Evolutionary conservation across 2,888 invertebrate genomes (phyloP), one percentile per base, ranked within the genome.

Genomic region (Drosophila prolongata): DNA sequence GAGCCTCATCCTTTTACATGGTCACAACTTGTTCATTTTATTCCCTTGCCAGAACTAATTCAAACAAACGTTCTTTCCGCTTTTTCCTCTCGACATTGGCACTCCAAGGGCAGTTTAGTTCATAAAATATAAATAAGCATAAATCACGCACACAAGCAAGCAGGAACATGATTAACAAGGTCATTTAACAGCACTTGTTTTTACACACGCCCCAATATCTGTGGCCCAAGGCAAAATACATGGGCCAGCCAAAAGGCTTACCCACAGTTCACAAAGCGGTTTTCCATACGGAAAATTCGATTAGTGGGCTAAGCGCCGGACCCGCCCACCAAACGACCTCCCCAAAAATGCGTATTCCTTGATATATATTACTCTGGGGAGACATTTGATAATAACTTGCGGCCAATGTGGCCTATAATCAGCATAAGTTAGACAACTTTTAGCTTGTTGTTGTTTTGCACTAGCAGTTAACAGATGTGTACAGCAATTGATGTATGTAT

Each of bases 81-180:
- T 16, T 13, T 13, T 11, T 19, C 14, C 6, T 11, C 10, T 16
- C 42, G 11, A 24, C 24, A 44, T 13, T 6, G 24, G 44, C 44
- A 8, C 24, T 40, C 14, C 50, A 5, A 6, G 37, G 47, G 56
- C 56, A 10, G 11, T 57, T 44, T 57, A 80, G 87, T 87, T 80
- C 84, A 85, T 85, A 87, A 85, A 87, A 85, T 87, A 85, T 85
- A 85, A 85, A 85, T 85, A 84, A 84, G 76, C 85, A 84, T 85
- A 85, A 85, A 85, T 85, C 85, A 85, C 76, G 82, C 74, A 83
- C 79, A 86, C 78, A 75, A 71, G 75, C 78, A 80, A 78, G 75
- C 79, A 79, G 73, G 81, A 78, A 77, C 85, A 84, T 85, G 85
- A 85, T 85, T 85, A 85, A 85, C 87, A 85, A 84, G 85, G 80